Evolutionary conservation across 2,113 vertebrate genomes (phyloP).

Genomic region (Anolis sagrei): DNA sequence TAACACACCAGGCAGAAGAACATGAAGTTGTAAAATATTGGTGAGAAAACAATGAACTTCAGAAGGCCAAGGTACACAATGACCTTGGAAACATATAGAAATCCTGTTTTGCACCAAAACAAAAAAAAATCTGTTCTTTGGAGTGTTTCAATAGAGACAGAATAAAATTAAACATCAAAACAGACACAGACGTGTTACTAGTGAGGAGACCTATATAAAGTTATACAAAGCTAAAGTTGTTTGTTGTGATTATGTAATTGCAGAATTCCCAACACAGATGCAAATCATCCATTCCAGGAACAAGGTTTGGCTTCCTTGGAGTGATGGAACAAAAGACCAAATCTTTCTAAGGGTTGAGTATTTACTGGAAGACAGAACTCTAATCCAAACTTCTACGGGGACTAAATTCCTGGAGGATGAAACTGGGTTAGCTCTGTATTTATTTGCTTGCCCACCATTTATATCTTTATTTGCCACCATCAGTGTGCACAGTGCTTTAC

Average conservation of each 20-base stretch:
- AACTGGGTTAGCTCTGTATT: not conserved
- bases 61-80: not conserved
- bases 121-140: not conserved
- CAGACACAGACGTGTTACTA: not conserved
- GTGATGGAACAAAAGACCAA: conserved; percentile 37
- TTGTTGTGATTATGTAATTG: no score
- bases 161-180: not conserved
- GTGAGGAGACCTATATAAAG: not conserved
- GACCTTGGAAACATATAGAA: not conserved
- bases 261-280: not conserved
- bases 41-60: not conserved
- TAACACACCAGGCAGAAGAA: not conserved
- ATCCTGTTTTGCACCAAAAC: no score
- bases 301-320: conserved; percentile 1
- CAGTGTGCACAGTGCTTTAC: no score
- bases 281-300: accelerated
- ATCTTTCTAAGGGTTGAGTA: not conserved
- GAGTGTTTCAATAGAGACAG: not conserved
- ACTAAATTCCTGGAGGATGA: not conserved
- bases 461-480: no score
- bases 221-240: not conserved
- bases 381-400: not conserved
- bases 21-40: not conserved
- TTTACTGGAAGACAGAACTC: accelerated
- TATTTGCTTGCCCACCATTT: no score